A percentile compares a stretch with the other conserved stretches of the same genome.
Conservation (phyloP, 2,797 vertebrate species). For the Graptemys geographica region DNA sequence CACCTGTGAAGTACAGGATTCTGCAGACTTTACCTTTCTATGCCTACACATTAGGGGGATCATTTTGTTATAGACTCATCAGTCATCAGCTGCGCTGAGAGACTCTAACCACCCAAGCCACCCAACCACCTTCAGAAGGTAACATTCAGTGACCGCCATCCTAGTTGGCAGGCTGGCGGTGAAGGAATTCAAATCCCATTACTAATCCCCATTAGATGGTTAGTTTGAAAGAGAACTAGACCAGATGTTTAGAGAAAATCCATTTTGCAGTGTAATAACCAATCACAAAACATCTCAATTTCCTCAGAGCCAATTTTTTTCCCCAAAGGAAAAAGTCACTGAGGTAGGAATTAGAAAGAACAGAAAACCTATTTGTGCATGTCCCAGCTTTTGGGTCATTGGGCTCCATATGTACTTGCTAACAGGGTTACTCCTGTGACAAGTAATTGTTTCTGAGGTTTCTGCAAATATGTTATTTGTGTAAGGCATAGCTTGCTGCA, state of each 20-base stretch:
- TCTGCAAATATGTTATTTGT: not conserved
- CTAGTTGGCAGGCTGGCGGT: not conserved
- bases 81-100: not conserved
- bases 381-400: not conserved
- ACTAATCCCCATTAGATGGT: not conserved
- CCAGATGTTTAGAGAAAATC: not conserved
- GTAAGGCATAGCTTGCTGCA: not conserved
- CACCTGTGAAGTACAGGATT: not conserved
- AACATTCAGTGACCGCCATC: not conserved
- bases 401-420: not conserved
- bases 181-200: not conserved
- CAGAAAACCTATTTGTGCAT: not conserved
- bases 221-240: not conserved
- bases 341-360: not conserved
- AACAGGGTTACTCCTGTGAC: not conserved
- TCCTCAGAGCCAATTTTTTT: not conserved
- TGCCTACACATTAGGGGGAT: accelerated
- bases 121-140: not conserved
- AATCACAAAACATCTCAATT: not conserved
- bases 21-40: not conserved
- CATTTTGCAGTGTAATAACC: not conserved
- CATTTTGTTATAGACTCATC: not conserved
- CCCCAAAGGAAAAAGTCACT: not conserved
- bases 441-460: slow-evolving; percentile 31
- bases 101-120: not conserved